Conservation (phyloP, 1,140 invertebrate genomes). For the Drosophila miranda region DNA sequence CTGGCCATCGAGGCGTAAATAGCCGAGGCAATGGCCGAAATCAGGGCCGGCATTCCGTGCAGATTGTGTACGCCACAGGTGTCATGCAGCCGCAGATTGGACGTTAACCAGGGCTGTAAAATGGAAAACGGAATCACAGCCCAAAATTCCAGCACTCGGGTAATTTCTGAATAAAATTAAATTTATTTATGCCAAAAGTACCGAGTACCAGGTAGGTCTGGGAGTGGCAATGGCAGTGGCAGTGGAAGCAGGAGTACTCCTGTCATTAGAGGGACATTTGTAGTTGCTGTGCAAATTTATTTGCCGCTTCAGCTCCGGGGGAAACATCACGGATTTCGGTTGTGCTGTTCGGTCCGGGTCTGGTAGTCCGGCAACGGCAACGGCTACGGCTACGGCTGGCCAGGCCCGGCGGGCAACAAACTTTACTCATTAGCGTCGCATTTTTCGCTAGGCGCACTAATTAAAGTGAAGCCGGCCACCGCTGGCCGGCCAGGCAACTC, state of each 20-base stretch:
- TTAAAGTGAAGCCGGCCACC: conserved; percentile 62
- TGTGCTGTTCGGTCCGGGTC: conserved; percentile 3
- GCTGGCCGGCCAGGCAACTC: conserved; percentile 23
- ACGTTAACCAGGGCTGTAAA: conserved; percentile 87
- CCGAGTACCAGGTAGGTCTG: conserved; percentile 20
- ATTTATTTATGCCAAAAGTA: conserved; percentile 12
- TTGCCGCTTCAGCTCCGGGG: conserved; percentile 17
- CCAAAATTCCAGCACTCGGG: neutral
- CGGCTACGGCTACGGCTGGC: neutral
- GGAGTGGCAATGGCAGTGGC: neutral
- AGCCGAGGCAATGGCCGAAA: conserved; percentile 91
- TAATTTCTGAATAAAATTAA: conserved; percentile 12
- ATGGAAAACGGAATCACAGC: neutral
- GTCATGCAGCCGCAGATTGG: conserved; percentile 90
- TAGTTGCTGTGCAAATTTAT: conserved; percentile 45
- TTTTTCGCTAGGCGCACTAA: conserved; percentile 72
- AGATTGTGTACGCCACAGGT: conserved; percentile 98
- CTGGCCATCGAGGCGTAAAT: conserved; percentile 89
- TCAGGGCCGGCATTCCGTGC: conserved; percentile 96
- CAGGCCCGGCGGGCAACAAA: conserved; percentile 63
- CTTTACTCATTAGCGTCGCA: conserved; percentile 79
- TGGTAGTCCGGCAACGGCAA: conserved; percentile 6
- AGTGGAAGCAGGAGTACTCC: no score
- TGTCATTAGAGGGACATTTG: conserved; percentile 19
- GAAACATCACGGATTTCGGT: conserved; percentile 19